Conservation (phyloP, 2,113 vertebrate genomes). For the Hymenochirus boettgeri region DNA sequence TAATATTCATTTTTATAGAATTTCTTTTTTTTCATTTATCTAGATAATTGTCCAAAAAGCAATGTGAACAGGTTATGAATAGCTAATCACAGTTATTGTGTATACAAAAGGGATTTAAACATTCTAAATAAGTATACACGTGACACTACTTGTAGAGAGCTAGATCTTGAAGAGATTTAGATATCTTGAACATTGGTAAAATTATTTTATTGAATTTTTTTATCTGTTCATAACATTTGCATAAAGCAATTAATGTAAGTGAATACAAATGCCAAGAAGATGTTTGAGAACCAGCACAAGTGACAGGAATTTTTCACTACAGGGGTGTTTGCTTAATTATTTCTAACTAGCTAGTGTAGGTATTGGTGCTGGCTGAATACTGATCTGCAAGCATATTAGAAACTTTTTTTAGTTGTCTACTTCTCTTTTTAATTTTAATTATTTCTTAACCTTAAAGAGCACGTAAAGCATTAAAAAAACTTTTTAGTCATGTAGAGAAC, state of each 20-base stretch:
- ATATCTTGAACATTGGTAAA: neutral
- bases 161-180: no score
- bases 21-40: no score
- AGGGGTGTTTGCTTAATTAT: constrained; percentile 26
- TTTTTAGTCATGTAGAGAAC: no score
- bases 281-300: constrained; percentile 10
- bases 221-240: constrained; percentile 35
- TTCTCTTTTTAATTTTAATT: no score
- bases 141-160: neutral
- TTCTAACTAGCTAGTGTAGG: constrained; percentile 16
- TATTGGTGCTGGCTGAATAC: constrained; percentile 9
- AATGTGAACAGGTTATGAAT: neutral
- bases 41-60: neutral
- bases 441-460: no score
- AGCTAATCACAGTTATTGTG: neutral
- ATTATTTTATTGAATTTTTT: constrained; percentile 29
- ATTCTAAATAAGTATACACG: neutral
- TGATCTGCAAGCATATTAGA: constrained; percentile 11
- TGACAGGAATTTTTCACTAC: constrained; percentile 18
- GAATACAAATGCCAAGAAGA: constrained; percentile 9
- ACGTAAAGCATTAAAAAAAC: no score
- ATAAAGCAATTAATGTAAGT: constrained; percentile 36
- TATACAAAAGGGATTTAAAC: no score
- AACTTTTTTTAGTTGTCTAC: no score
- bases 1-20: no score